These are phyloP conservation scores for Leuciscus idus DNA, from an alignment of 2,113 vertebrate species.

Conservation along the genomic window DNA sequence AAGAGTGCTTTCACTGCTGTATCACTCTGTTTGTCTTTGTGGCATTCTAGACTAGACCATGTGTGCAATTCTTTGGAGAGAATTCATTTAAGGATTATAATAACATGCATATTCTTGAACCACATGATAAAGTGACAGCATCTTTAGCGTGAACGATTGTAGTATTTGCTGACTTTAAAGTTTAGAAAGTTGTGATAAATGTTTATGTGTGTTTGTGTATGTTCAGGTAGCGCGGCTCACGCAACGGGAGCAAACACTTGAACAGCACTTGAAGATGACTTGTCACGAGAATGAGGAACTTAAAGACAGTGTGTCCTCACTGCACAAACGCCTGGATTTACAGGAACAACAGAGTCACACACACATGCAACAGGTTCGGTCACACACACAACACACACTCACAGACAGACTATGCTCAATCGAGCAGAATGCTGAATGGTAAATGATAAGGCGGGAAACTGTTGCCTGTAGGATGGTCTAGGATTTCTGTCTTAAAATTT, in stretches of 20 bases:
- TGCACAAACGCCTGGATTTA: slow-evolving; percentile 36
- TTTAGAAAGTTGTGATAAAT: too few species aligned
- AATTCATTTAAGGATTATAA: background rate
- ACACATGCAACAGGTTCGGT: slow-evolving; percentile 52
- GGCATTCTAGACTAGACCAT: background rate
- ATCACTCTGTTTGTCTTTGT: background rate
- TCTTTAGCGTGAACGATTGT: background rate
- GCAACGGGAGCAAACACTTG: slow-evolving; percentile 36
- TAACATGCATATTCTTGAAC: background rate
- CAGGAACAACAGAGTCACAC: slow-evolving; percentile 48
- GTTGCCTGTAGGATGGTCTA: background rate
- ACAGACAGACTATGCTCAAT: background rate
- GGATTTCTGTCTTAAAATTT: background rate
- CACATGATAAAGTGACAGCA: background rate
- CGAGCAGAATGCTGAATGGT: background rate
- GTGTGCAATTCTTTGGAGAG: background rate
- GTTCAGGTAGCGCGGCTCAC: slow-evolving; percentile 33
- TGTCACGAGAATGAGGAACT: slow-evolving; percentile 44
- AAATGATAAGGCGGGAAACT: background rate
- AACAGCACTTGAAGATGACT: slow-evolving; percentile 34
- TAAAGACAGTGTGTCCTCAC: slow-evolving; percentile 33
- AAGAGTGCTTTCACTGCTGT: background rate
- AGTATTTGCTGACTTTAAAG: background rate
- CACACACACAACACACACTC: background rate
- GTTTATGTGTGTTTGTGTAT: background rate